Conservation (phyloP, 2,888 invertebrate species). For the Lasius fuliginosus region DNA sequence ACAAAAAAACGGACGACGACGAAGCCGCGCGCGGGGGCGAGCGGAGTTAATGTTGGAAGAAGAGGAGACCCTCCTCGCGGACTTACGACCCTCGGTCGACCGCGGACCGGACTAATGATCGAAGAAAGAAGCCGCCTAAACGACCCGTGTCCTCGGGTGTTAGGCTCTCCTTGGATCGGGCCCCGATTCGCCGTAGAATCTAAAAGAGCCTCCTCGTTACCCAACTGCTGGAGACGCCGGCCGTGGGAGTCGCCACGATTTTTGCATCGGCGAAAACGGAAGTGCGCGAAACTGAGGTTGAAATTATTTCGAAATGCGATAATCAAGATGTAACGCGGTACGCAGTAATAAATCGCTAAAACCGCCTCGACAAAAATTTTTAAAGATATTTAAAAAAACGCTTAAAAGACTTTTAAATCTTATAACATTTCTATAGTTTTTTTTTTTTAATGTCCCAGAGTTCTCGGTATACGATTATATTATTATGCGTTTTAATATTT, state of each 20-base stretch:
- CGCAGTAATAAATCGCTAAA: not conserved
- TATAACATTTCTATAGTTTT: not conserved
- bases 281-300: slow-evolving; percentile 32
- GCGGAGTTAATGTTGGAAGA: slow-evolving; percentile 58
- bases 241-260: slow-evolving; percentile 34
- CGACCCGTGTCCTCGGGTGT: slow-evolving; percentile 85
- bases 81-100: slow-evolving; percentile 68
- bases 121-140: slow-evolving; percentile 85
- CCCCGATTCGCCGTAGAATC: slow-evolving; percentile 66
- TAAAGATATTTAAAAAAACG: not conserved
- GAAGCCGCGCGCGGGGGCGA: slow-evolving; percentile 47
- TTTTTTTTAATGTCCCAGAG: not conserved
- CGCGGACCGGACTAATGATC: slow-evolving; percentile 82
- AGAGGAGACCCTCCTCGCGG: slow-evolving; percentile 67
- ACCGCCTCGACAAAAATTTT: not conserved
- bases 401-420: not conserved
- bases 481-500: not conserved
- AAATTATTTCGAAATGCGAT: not conserved
- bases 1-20: slow-evolving; percentile 69
- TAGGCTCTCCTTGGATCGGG: slow-evolving; percentile 78
- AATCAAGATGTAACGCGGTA: not conserved
- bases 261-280: slow-evolving; percentile 29
- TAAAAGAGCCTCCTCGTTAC: slow-evolving; percentile 73
- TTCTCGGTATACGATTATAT: not conserved
- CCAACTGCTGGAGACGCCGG: slow-evolving; percentile 63